A percentile compares a stretch with the other conserved stretches of the same genome.
Conservation (phyloP, 1,140 invertebrate genomes). For the Drosophila lacertosa region DNA sequence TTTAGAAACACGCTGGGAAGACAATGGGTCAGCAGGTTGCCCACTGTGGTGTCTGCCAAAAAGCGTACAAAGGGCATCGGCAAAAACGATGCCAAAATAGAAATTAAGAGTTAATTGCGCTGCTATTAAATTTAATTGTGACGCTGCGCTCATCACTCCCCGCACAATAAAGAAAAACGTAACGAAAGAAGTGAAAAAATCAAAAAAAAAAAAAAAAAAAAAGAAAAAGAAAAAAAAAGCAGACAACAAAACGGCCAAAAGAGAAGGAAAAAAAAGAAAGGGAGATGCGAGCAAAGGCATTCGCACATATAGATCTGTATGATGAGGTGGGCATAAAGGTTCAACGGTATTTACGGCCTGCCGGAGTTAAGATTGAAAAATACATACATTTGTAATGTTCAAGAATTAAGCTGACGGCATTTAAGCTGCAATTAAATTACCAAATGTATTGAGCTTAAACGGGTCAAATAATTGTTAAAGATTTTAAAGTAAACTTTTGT, state of each 20-base stretch:
- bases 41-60: constrained; percentile 15
- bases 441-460: not conserved
- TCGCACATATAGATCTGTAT: not conserved
- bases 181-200: too few relatives aligned
- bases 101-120: constrained; percentile 81
- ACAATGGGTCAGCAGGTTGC: constrained; percentile 59
- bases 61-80: constrained; percentile 25
- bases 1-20: constrained; percentile 12
- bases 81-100: constrained; percentile 62
- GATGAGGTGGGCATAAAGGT: not conserved
- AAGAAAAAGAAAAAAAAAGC: constrained; percentile 16
- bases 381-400: constrained; percentile 3
- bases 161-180: constrained; percentile 18
- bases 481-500: not conserved
- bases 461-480: too few relatives aligned
- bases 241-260: constrained; percentile 15
- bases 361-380: constrained; percentile 15
- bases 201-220: constrained; percentile 15
- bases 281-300: constrained; percentile 12
- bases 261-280: constrained; percentile 39
- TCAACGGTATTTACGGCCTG: constrained; percentile 17
- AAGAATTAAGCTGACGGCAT: not conserved
- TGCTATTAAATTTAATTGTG: constrained; percentile 81
- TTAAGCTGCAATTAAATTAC: constrained; percentile 7
- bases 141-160: constrained; percentile 53